Evolutionary conservation across 2,797 vertebrate genomes (phyloP), one percentile per base, ranked within the genome.

Genomic region (Cirrhinus mrigala): DNA sequence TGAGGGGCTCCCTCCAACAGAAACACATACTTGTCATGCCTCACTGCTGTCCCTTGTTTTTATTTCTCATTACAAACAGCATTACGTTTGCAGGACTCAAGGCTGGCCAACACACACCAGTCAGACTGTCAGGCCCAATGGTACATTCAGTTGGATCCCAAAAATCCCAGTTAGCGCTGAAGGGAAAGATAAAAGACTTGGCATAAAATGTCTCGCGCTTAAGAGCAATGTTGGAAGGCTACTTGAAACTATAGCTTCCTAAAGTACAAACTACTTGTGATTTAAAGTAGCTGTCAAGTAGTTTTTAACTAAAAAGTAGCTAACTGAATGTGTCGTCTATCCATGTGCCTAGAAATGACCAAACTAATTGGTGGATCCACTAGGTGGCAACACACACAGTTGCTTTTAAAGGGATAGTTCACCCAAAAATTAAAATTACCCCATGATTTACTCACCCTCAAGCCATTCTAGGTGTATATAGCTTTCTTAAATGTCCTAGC

Each of bases 1-100:
- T 92, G 92, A 92, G 89, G 92, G 90, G 93, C 95, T 97, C 94
- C 93, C 93, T 98, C 97, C 98, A 99, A 97, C 97, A 94, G 97
- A 98, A 99, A 98, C 96, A 98, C 97, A 99, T 98, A 97, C 97
- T 94, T 96, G 96, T 96, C 96, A 98, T 98, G 98, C 98, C 97
- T 98, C 97, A 94, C 95, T 98, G 97, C 96, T 95, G 95, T 96
- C 97, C 96, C 93, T 93, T 97, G 97, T 98, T 99, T 98, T 97
- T 95, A 97, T 97, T 98, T 97, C 97, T 96, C 97, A 96, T 98
- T 97, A 96, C 96, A 97, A 97, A 98, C 95, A 97, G 94, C 91
- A 95, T 97, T 97, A 97, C 96, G 95, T 71, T 84, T 89, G 92
- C 93, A 96, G 92, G 93, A 95, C 93, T 94, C 90, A 90, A 94